Evolutionary conservation across 2,888 invertebrate genomes (phyloP).

Genomic region (Synanthedon formicaeformis): DNA sequence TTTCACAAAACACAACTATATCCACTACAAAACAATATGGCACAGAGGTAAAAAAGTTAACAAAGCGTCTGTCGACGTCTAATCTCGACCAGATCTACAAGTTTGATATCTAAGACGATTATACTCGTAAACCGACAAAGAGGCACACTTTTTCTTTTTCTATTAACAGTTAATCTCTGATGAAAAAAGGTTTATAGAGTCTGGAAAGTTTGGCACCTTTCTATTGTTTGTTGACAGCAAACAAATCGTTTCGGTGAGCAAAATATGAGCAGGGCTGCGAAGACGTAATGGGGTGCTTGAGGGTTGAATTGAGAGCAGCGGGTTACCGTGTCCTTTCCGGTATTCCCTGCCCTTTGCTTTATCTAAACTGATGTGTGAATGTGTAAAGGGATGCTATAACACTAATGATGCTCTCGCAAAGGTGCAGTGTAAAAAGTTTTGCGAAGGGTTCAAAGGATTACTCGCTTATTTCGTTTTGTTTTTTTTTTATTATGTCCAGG

Average conservation of each 20-base stretch:
- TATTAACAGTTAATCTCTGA: constrained; percentile 51
- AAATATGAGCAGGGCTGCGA: constrained; percentile 48
- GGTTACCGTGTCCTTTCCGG: constrained; percentile 61
- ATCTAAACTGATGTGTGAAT: constrained; percentile 27
- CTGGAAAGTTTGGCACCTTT: constrained; percentile 45
- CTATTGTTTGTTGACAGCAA: constrained; percentile 65
- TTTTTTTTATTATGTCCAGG: too few species aligned
- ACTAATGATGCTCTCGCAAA: constrained; percentile 16
- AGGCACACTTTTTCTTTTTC: constrained; percentile 47
- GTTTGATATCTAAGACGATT: constrained; percentile 62
- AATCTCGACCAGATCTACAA: constrained; percentile 46
- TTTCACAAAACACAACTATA: constrained; percentile 37
- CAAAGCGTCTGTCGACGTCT: constrained; percentile 36
- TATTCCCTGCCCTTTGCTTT: constrained; percentile 38
- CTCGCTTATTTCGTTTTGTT: too few species aligned
- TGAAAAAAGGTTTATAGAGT: constrained; percentile 30
- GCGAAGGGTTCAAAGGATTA: background rate
- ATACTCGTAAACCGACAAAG: constrained; percentile 35
- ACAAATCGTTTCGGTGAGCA: constrained; percentile 63
- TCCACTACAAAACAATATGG: constrained; percentile 28
- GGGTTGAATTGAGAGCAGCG: constrained; percentile 59
- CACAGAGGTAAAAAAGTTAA: constrained; percentile 29
- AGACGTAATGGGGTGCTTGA: constrained; percentile 50
- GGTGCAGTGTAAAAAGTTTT: constrained; percentile 33
- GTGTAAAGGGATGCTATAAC: background rate